Evolutionary conservation across 1,140 invertebrate species (phyloP).

Genomic region (Myzus persicae): DNA sequence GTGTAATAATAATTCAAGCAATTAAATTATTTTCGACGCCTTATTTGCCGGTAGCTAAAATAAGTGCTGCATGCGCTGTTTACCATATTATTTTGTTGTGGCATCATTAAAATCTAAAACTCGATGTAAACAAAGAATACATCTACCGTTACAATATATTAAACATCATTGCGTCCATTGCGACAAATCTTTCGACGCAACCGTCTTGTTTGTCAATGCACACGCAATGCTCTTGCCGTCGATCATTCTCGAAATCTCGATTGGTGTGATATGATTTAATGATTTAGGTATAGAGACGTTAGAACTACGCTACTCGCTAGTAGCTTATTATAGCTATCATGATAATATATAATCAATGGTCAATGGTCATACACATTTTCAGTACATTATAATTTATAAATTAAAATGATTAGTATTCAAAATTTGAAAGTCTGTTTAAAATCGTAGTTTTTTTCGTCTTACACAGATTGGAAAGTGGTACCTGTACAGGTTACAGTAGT

Average conservation of each 20-base stretch:
- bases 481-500: neutral
- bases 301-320: neutral
- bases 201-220: neutral
- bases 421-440: neutral
- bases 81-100: neutral
- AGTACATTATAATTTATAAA: neutral
- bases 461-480: neutral
- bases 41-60: neutral
- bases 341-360: neutral
- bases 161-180: neutral
- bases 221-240: neutral
- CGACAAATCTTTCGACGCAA: neutral
- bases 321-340: neutral
- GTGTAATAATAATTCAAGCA: constrained; percentile 1
- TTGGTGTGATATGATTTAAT: neutral
- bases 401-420: neutral
- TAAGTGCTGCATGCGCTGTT: neutral
- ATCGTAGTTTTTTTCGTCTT: neutral
- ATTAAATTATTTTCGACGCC: neutral
- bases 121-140: neutral
- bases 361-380: neutral
- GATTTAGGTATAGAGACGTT: no score
- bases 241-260: neutral
- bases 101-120: constrained; percentile 13
- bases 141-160: neutral